Conservation (phyloP, 2,797 vertebrate species). For the Discoglossus pictus region DNA sequence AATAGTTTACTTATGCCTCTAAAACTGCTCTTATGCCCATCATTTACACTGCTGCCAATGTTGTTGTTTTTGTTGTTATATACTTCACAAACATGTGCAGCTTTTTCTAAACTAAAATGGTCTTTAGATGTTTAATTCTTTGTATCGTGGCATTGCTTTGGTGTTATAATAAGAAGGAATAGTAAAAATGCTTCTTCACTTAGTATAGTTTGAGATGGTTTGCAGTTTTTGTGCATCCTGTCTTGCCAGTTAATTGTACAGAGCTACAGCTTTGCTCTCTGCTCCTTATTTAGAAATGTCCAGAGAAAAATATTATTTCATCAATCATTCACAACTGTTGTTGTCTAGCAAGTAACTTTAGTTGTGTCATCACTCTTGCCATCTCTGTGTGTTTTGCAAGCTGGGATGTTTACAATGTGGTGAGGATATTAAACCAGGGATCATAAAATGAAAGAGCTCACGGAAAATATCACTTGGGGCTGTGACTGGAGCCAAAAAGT, state of each 20-base stretch:
- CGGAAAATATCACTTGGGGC: conserved; percentile 59
- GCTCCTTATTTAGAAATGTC: neutral
- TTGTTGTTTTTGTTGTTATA: too few species aligned
- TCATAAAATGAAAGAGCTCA: conserved; percentile 53
- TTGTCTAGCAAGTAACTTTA: neutral
- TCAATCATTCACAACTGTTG: conserved; percentile 41
- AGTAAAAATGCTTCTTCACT: too few species aligned
- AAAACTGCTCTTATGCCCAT: too few species aligned
- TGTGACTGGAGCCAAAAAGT: conserved; percentile 52
- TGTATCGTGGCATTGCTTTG: too few species aligned
- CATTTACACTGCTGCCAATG: too few species aligned
- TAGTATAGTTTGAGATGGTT: too few species aligned
- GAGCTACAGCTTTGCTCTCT: neutral
- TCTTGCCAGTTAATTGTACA: neutral
- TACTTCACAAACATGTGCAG: too few species aligned
- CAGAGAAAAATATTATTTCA: conserved; percentile 1
- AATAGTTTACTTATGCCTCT: too few species aligned
- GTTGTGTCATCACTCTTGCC: conserved; percentile 41
- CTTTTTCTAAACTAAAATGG: too few species aligned
- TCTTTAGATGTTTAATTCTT: too few species aligned
- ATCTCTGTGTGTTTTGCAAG: conserved; percentile 56
- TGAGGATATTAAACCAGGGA: conserved; percentile 56
- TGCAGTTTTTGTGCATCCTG: too few species aligned
- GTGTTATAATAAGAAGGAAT: too few species aligned
- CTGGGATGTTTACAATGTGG: conserved; percentile 57